Conservation (phyloP, 2,888 invertebrate genomes). For the Rhynchonema sp. region DNA sequence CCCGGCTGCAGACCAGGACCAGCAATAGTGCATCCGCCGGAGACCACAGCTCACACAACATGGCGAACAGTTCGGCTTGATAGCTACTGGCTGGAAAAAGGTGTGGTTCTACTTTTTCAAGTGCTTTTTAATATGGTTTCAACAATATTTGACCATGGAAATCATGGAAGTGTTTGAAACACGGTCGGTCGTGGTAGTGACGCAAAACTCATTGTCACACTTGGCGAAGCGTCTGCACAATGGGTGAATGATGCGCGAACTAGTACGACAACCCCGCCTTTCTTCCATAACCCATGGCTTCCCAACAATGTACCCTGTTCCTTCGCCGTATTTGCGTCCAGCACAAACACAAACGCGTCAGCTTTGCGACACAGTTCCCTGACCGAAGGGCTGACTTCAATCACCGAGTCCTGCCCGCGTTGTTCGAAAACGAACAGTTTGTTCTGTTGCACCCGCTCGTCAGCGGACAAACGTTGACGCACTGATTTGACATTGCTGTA, state of each 20-base stretch:
- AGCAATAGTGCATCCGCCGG: slow-evolving; percentile 2
- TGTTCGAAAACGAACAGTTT: slow-evolving; percentile 1
- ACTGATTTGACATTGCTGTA: slow-evolving; percentile 5
- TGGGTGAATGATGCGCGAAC: too few species aligned
- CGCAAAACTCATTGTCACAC: too few species aligned
- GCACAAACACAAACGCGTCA: slow-evolving; percentile 5
- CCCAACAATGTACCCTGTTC: too few species aligned
- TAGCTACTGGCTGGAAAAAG: slow-evolving; percentile 1
- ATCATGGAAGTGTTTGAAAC: too few species aligned
- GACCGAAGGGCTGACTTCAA: slow-evolving; percentile 1
- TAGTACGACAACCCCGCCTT: too few species aligned
- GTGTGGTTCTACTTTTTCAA: too few species aligned
- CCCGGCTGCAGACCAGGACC: slow-evolving; percentile 1
- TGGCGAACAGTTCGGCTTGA: slow-evolving; percentile 6
- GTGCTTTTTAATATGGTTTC: too few species aligned
- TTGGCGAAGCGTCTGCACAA: too few species aligned
- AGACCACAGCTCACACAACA: slow-evolving; percentile 8
- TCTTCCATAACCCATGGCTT: too few species aligned
- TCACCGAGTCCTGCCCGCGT: neutral
- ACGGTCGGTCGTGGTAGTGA: too few species aligned
- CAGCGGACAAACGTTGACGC: neutral
- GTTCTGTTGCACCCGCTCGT: slow-evolving; percentile 3
- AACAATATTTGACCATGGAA: too few species aligned
- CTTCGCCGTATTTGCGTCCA: slow-evolving; percentile 4
- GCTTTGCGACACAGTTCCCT: slow-evolving; percentile 2